Evolutionary conservation across 1,140 invertebrate species (phyloP), one percentile per base, ranked within the genome.

Genomic region (Macrostomum lignano): DNA sequence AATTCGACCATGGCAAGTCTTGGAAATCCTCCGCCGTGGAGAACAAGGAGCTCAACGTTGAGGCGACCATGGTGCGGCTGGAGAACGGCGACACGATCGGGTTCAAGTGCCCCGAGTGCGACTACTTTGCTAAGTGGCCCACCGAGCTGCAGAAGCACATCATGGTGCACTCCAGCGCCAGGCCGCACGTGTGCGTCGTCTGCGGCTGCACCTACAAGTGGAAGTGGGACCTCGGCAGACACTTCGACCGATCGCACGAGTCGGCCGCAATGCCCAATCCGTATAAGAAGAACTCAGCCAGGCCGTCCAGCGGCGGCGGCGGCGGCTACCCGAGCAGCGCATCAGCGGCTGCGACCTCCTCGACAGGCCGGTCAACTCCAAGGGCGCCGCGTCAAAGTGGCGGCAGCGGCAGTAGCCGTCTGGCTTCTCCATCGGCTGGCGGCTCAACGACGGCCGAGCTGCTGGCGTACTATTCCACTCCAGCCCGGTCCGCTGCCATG

Each of bases 151-250:
- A 55, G 35, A 55, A 56, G 25, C 53, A 56, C 43, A 49, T 49
- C 13, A 47, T 51, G 3, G 49, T 45, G 6, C 51, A 54, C 36
- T 55, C 51, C 6, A 50, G 49, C 31, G 45, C 48, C 15, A 37
- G 51, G 13, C 53, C 51, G 3, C 52, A 51, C 40, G 42, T 50
- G 2, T 58, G 55, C 31, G 47, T 56, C 38, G 47, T 56, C 3
- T 58, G 55, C 40, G 52, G 49, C 9, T 46, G 49, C 6, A 53
- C 51, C 11, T 56, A 54, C 39, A 52, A 55, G 36, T 54, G 53
- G 51, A 48, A 54, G 38, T 55, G 51, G 52, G 51, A 55, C 37
- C 40, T 58, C 21, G 51, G 51, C 9, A 55, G 55, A 35, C 55
- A 58, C 40, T 56, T 56, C 11, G 32, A 33, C 13, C 24, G 26